A percentile compares a stretch with the other conserved stretches of the same genome.
Evolutionary conservation across 2,797 vertebrate genomes (phyloP).

Genomic region (Alcedo quadribrachys): DNA sequence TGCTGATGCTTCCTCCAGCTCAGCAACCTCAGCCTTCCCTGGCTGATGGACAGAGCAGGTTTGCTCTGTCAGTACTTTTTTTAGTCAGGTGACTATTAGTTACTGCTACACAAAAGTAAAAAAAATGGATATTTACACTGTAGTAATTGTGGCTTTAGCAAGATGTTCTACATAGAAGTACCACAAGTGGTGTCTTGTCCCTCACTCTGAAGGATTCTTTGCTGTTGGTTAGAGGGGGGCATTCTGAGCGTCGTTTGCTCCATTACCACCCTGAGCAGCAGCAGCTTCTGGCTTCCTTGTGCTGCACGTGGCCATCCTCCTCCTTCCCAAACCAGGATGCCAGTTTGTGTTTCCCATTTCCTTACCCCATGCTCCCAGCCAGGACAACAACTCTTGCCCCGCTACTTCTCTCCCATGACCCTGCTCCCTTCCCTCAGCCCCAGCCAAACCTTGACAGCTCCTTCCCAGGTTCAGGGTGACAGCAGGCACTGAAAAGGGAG

Average conservation of each 20-base stretch:
- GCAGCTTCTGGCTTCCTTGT: neutral
- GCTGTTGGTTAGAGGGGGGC: neutral
- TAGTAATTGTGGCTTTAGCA: neutral
- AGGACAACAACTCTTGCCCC: neutral
- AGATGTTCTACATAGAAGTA: neutral
- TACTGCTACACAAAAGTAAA: neutral
- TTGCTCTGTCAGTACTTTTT: neutral
- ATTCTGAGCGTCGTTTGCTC: neutral
- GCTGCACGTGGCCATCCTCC: neutral
- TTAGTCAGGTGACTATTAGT: neutral
- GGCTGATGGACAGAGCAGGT: neutral
- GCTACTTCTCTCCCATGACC: neutral
- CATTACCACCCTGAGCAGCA: neutral
- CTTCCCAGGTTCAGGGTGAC: neutral
- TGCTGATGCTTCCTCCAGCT: neutral
- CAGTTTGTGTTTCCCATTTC: neutral
- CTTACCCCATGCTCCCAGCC: fast-evolving
- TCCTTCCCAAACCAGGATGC: neutral
- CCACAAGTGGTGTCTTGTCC: neutral
- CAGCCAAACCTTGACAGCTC: neutral
- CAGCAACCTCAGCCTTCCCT: neutral
- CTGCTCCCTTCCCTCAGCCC: neutral
- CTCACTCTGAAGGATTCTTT: neutral
- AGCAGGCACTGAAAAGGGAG: neutral
- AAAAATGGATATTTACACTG: neutral